Conservation (phyloP, 2,113 vertebrate species). For the Eupsittula cactorum region DNA sequence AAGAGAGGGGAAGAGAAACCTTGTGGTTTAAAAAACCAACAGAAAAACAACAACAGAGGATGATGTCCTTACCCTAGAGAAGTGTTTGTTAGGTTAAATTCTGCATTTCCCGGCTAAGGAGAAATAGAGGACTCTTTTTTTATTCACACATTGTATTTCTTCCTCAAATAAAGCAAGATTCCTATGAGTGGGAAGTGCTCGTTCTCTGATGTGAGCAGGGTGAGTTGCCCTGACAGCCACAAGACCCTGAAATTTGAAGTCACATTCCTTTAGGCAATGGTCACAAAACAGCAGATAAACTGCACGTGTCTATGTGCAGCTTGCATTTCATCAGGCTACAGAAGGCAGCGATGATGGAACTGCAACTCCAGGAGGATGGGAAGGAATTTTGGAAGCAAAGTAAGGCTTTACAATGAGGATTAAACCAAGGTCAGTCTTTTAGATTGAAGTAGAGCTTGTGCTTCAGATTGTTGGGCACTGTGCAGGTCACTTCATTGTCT, state of each 20-base stretch:
- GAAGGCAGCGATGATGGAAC: neutral
- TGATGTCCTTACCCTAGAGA: neutral
- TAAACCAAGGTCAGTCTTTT: neutral
- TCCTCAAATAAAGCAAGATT: neutral
- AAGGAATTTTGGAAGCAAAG: neutral
- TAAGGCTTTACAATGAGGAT: neutral
- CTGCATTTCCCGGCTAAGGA: neutral
- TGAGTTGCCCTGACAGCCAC: neutral
- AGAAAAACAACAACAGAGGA: neutral
- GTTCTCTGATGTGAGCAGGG: neutral
- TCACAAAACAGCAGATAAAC: neutral
- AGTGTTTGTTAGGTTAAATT: neutral
- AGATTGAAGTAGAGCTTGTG: neutral
- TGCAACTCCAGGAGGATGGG: neutral
- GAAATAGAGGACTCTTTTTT: neutral
- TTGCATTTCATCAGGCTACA: neutral
- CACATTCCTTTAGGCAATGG: neutral
- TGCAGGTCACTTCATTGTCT: neutral
- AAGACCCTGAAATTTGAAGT: neutral
- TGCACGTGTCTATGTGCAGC: rapidly evolving
- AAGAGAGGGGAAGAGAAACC: neutral
- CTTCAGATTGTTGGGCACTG: neutral
- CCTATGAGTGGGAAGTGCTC: neutral
- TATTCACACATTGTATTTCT: neutral
- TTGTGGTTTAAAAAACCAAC: neutral